Evolutionary conservation across 2,888 invertebrate genomes (phyloP).

Genomic region (Archips xylosteana): DNA sequence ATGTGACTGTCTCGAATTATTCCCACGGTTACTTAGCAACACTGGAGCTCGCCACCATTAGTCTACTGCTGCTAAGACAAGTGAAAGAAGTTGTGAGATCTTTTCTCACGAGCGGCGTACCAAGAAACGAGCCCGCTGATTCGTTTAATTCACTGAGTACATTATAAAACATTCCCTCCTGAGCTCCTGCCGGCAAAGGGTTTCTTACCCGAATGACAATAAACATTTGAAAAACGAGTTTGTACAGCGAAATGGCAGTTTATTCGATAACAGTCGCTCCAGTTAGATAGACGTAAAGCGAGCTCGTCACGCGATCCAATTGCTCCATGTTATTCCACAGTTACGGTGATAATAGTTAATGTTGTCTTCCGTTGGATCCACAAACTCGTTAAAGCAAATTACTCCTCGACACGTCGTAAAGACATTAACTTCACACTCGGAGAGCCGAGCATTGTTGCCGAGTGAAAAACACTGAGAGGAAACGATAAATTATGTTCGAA

Average conservation of each 20-base stretch:
- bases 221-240: constrained; percentile 36
- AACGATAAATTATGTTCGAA: constrained; percentile 82
- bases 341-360: constrained; percentile 49
- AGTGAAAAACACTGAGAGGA: constrained; percentile 81
- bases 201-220: constrained; percentile 28
- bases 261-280: constrained; percentile 28
- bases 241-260: constrained; percentile 23
- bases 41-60: constrained; percentile 56
- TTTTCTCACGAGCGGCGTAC: constrained; percentile 67
- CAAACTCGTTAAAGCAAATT: constrained; percentile 70
- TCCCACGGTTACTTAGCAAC: constrained; percentile 63
- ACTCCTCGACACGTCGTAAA: constrained; percentile 76
- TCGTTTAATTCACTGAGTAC: constrained; percentile 52
- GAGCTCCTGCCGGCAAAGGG: constrained; percentile 24
- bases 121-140: constrained; percentile 68
- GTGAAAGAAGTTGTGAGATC: constrained; percentile 67
- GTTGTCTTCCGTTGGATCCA: constrained; percentile 54
- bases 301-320: constrained; percentile 45
- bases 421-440: constrained; percentile 72
- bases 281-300: constrained; percentile 24
- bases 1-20: constrained; percentile 46
- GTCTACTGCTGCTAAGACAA: constrained; percentile 62
- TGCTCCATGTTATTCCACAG: constrained; percentile 35
- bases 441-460: constrained; percentile 74
- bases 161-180: constrained; percentile 38